Evolutionary conservation across 2,888 invertebrate species (phyloP), one percentile per base, ranked within the genome.

Genomic region (Sesia apiformis): DNA sequence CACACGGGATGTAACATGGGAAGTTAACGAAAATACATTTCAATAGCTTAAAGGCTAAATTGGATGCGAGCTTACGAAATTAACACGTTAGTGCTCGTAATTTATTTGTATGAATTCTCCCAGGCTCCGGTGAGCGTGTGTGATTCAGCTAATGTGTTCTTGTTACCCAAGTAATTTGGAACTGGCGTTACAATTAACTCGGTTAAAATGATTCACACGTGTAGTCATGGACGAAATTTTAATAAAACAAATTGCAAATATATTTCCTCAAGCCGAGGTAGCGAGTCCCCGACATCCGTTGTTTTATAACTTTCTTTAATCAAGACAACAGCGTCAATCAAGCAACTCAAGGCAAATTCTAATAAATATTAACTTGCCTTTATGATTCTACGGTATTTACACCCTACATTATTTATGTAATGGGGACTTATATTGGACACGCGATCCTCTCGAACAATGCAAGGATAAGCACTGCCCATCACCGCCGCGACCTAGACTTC

Each of bases 11-110:
- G 64, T 58, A 64, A 64, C 70, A 74, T 80, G 83, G 81, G 85
- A 84, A 86, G 79, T 78, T 74, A 86, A 81, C 84, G 82, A 88
- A 87, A 87, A 84, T 76, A 82, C 84, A 87, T 88, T 87, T 81
- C 86, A 84, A 88, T 86, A 84, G 83, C 70, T 38, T 78, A 76
- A 75, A 76, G 75, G 70, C 73, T 74, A 83, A 86, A 85, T 86
- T 85, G 84, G 80, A 76, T 66, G 78, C 72, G 74, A 77, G 72
- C 78, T 81, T 80, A 77, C 76, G 73, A 81, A 86, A 87, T 87
- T 83, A 88, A 84, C 85, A 78, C 80, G 77, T 85, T 78, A 72
- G 64, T 66, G 61, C 60, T 67, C 63, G 74, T 81, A 78, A 85
- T 84, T 84, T 81, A 83, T 84, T 84, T 83, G 78, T 81, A 75